Percentiles rank a stretch among this genome's conserved stretches.
Conservation (phyloP, 2,888 invertebrate species). For the Epiblema foenella region DNA sequence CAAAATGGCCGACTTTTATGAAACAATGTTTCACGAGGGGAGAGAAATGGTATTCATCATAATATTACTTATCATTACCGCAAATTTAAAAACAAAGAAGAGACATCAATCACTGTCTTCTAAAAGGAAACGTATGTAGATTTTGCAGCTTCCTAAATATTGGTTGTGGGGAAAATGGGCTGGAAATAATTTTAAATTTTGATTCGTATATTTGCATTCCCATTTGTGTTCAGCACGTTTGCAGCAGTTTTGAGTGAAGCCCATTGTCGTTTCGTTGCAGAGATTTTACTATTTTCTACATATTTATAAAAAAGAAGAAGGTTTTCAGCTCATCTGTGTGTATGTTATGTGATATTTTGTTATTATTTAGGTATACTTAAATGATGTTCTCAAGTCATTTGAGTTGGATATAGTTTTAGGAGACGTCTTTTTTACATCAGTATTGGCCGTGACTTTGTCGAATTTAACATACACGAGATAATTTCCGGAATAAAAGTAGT, state of each 20-base stretch:
- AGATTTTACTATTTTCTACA: background rate
- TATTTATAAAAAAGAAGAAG: background rate
- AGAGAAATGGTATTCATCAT: conserved; percentile 62
- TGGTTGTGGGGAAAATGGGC: conserved; percentile 26
- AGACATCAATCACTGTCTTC: conserved; percentile 65
- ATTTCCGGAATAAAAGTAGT: too few relatives aligned
- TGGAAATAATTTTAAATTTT: conserved; percentile 32
- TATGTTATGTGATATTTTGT: background rate
- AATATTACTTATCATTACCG: conserved; percentile 67
- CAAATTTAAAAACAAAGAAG: conserved; percentile 63
- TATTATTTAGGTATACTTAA: background rate
- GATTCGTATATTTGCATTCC: conserved; percentile 12
- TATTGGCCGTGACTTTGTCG: too few relatives aligned
- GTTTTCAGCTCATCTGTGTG: background rate
- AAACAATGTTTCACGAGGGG: conserved; percentile 52
- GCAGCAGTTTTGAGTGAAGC: background rate
- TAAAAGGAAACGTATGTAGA: conserved; percentile 44
- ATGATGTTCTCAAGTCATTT: too few relatives aligned
- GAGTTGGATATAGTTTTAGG: too few relatives aligned
- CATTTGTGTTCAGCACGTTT: background rate
- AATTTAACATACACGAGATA: too few relatives aligned
- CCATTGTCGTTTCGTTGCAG: background rate
- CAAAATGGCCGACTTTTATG: conserved; percentile 14
- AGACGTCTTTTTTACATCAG: too few relatives aligned
- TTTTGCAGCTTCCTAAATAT: conserved; percentile 41